Base-by-base conservation (phyloP, 2,888 invertebrate genomes). In the Orthonevra nobilis region DNA sequence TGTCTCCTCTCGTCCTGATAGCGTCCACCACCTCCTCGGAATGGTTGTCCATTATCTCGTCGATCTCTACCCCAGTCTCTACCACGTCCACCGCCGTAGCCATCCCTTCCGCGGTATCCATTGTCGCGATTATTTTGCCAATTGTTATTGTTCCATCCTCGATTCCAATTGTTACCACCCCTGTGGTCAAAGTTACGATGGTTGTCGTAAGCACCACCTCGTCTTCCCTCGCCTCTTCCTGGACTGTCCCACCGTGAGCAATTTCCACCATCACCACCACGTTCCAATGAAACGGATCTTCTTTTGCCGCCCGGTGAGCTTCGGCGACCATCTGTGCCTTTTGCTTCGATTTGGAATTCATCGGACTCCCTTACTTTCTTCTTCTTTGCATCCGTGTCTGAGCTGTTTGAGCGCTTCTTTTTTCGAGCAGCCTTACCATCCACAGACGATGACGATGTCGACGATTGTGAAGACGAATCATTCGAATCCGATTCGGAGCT, bases 231-330 rank as follows among this genome's bases (percentile, higher is more conserved):
- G 74, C 54, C 66, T 10, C 64, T 30, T 5, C 73, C 77, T 1
- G 83, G 86, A 52, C 86, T 86, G 12, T 86, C 87, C 86, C 86
- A 86, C 44, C 85, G 86, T 3, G 86, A 86, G 32, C 84, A 84
- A 50, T 82, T 81, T 2, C 72, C 69, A 26, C 64, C 64, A 10
- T 81, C 63, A 3, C 40, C 72, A 5, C 48, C 72, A 2, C 68
- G 61, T 2, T 69, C 81, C 1, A 12, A 1, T 20, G 75, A 77
- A 4, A 60, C 44, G 2, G 64, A 58, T 5, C 56, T 48, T 1
- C n/a, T n/a, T 40, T 28, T 1, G 15, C 7, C 1, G 10, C n/a
- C 50, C n/a, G 56, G 6, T 17, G 60, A 30, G 6, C 44, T 61
- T 10, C 75, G 54, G 2, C 61, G 30, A 2, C 19, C 46, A 19